Evolutionary conservation across 2,888 invertebrate genomes (phyloP), one percentile per base, ranked within the genome.

Genomic region (Mythimna loreyi): DNA sequence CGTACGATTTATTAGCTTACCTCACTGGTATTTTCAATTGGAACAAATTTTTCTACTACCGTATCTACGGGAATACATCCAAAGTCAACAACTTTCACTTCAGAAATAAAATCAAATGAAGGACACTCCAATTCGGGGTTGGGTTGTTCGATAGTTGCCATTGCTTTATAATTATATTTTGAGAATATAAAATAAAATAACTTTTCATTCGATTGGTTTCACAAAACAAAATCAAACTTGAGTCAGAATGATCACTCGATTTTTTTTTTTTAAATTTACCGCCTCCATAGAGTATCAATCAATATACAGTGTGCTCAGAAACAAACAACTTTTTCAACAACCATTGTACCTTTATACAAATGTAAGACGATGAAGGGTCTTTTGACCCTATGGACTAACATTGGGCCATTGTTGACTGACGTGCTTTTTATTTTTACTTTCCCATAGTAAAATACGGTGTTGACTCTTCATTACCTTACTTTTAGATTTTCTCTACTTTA

Each of bases 51-150:
- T 84, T 94, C 91, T 16, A 84, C 80, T 33, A 86, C 62, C 0
- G 90, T 89, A 75, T 94, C 94, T 11, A 95, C 90, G 21, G 94
- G 91, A 60, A 94, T 84, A 74, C 77, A 84, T 30, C 93, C 94
- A 74, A 96, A 96, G 83, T 94, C 87, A n/a, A 95, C 85, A n/a
- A 86, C 53, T 87, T 86, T 91, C 9, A 86, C 80, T 67, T 88
- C 86, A 16, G 89, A 85, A 60, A 88, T 60, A 75, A 86, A 91
- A 68, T 91, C 91, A 23, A 89, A 86, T 40, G 90, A 90, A 70
- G 76, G 55, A 63, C 88, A 85, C 16, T 90, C 82, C 86, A 91
- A 88, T 23, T 40, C 65, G 9, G 62, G 43, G 52, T 63, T 61
- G 36, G 36, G 59, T 60, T 59, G 75, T 33, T 52, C 25, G 4